These are phyloP conservation scores for Scaeva pyrastri DNA, from an alignment of 2,888 invertebrate genomes.

Conservation along the genomic window DNA sequence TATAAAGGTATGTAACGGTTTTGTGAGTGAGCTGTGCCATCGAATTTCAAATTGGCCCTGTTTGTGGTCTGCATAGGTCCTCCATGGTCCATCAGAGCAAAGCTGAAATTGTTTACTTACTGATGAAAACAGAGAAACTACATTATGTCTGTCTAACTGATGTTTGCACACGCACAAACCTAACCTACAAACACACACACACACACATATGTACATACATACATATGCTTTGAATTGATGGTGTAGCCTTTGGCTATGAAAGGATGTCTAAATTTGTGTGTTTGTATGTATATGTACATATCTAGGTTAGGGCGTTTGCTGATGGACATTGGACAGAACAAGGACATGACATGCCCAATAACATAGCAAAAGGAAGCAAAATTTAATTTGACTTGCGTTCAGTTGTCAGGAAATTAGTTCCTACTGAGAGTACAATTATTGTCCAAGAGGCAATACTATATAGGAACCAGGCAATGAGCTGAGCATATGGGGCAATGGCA, in stretches of 20 bases:
- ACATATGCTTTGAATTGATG: constrained; percentile 22
- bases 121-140: constrained; percentile 24
- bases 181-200: neutral
- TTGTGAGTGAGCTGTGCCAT: neutral
- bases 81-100: constrained; percentile 20
- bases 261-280: neutral
- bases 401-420: constrained; percentile 46
- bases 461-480: neutral
- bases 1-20: neutral
- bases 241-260: neutral
- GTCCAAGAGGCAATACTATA: no score
- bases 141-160: constrained; percentile 33
- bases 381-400: constrained; percentile 58
- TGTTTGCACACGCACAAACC: constrained; percentile 43
- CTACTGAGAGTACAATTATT: constrained; percentile 43
- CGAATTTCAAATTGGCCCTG: constrained; percentile 20
- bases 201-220: no score
- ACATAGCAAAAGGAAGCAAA: constrained; percentile 25
- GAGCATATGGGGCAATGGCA: no score
- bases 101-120: constrained; percentile 28
- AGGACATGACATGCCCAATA: constrained; percentile 29
- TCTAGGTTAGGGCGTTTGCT: neutral
- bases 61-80: constrained; percentile 17
- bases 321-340: constrained; percentile 26
- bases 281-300: no score